Evolutionary conservation across 2,888 invertebrate species (phyloP).

Genomic region (Craniophora ligustri): DNA sequence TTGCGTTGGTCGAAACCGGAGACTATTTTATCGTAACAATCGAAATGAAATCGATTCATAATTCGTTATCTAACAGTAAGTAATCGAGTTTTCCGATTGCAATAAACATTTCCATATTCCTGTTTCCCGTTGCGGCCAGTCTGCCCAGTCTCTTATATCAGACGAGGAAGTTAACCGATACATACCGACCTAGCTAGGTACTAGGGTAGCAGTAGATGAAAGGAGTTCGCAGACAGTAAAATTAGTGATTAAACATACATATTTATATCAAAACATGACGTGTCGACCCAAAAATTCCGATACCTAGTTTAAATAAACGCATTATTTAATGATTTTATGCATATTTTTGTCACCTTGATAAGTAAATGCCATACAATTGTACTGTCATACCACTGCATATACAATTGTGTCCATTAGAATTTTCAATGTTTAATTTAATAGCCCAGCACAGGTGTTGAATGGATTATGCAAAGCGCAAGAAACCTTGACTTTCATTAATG

Average conservation of each 20-base stretch:
- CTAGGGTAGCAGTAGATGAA: slow-evolving; percentile 10
- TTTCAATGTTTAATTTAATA: not conserved
- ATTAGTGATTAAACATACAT: no score
- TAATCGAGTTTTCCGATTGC: slow-evolving; percentile 33
- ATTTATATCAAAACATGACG: no score
- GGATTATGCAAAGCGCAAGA: slow-evolving; percentile 9
- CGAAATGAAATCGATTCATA: not conserved
- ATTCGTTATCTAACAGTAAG: slow-evolving; percentile 26
- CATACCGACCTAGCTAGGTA: not conserved
- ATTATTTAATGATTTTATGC: no score
- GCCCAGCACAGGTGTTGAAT: slow-evolving; percentile 10
- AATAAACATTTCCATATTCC: slow-evolving; percentile 38
- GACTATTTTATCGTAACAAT: no score
- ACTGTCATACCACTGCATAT: no score
- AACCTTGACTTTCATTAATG: slow-evolving; percentile 5
- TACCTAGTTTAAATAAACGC: no score
- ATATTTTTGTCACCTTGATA: no score
- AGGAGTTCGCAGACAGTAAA: not conserved
- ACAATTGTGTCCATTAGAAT: not conserved
- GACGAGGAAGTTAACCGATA: slow-evolving; percentile 10
- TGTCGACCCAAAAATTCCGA: no score
- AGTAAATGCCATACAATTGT: no score
- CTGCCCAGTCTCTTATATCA: not conserved
- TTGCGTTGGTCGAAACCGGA: no score
- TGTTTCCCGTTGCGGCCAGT: slow-evolving; percentile 23